These are phyloP conservation scores for Bufo gargarizans DNA, from an alignment of 2,113 vertebrate genomes.

Conservation along the genomic window DNA sequence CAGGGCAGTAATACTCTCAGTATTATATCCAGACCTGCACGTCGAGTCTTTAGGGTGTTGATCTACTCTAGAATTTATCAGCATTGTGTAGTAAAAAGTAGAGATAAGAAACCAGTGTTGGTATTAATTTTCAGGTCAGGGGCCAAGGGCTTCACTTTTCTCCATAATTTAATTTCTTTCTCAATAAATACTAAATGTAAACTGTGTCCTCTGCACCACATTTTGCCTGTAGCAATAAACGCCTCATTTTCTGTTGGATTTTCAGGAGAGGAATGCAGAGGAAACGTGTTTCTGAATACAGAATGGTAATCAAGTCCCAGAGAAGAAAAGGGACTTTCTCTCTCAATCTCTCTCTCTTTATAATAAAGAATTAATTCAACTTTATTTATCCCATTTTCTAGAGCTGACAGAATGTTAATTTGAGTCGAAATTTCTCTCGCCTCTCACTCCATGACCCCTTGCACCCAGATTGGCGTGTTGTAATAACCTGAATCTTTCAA, in stretches of 20 bases:
- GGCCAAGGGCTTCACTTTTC: slow-evolving; percentile 81
- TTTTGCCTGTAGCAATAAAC: slow-evolving; percentile 84
- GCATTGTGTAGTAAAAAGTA: slow-evolving; percentile 56
- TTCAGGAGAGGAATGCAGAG: slow-evolving; percentile 82
- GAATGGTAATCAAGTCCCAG: slow-evolving; percentile 89
- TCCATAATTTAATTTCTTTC: slow-evolving; percentile 85
- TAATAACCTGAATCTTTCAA: slow-evolving; percentile 99
- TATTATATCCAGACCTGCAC: slow-evolving; percentile 37
- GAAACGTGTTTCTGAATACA: slow-evolving; percentile 93
- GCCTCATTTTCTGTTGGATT: slow-evolving; percentile 86
- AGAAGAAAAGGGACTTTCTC: slow-evolving; percentile 72
- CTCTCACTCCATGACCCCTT: slow-evolving; percentile 98
- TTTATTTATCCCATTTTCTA: slow-evolving; percentile 99
- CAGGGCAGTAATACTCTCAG: not conserved
- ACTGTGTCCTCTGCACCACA: slow-evolving; percentile 86
- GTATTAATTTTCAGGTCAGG: slow-evolving; percentile 77
- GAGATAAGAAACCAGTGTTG: slow-evolving; percentile 65
- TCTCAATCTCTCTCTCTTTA: slow-evolving; percentile 79
- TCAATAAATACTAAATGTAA: slow-evolving; percentile 96
- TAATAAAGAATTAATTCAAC: slow-evolving; percentile 98
- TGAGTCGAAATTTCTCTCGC: slow-evolving; percentile 97
- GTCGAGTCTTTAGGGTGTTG: slow-evolving; percentile 28
- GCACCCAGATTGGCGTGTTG: slow-evolving; percentile 98
- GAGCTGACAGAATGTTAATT: slow-evolving; percentile 99
- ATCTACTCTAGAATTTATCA: slow-evolving; percentile 58